Conservation (phyloP, 2,113 vertebrate genomes). For the Dunckerocampus dactyliophorus region DNA sequence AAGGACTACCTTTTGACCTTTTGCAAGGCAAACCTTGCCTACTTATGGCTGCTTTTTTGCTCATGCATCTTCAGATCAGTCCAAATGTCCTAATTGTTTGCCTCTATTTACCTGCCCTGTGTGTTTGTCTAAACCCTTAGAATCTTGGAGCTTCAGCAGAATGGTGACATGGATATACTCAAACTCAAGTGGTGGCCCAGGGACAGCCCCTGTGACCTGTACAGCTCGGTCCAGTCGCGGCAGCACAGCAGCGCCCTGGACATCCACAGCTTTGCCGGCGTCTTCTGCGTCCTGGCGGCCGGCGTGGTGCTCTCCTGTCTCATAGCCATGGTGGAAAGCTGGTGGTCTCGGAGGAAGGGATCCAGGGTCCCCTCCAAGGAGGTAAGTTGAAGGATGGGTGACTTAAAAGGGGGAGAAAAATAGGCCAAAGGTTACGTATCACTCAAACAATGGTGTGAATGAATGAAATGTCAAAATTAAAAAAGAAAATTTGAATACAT, state of each 20-base stretch:
- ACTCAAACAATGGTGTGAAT: constrained; percentile 5
- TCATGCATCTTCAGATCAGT: no score
- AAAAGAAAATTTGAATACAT: neutral
- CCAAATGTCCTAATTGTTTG: neutral
- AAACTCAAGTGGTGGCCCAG: constrained; percentile 98
- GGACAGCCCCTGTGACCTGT: constrained; percentile 91
- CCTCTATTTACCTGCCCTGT: neutral
- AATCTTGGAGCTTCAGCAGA: constrained; percentile 98
- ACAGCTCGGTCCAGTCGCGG: constrained; percentile 84
- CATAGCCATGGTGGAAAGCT: constrained; percentile 97
- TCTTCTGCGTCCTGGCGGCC: constrained; percentile 95
- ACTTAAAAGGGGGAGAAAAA: constrained; percentile 1
- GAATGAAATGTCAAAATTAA: constrained; percentile 4
- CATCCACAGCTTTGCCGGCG: constrained; percentile 96
- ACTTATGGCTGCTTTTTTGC: no score
- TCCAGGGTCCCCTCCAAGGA: constrained; percentile 97
- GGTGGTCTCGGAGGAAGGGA: constrained; percentile 97
- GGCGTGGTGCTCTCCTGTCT: constrained; percentile 97
- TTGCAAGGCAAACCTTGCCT: no score
- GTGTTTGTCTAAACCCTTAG: constrained; percentile 57
- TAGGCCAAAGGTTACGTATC: neutral
- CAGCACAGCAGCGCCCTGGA: constrained; percentile 90
- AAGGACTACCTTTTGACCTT: neutral
- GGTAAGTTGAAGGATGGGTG: constrained; percentile 70
- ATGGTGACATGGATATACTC: constrained; percentile 93